Conservation (phyloP, 37 sponge, comb jelly and placozoan species). For the Halisarca cf. caerulea region DNA sequence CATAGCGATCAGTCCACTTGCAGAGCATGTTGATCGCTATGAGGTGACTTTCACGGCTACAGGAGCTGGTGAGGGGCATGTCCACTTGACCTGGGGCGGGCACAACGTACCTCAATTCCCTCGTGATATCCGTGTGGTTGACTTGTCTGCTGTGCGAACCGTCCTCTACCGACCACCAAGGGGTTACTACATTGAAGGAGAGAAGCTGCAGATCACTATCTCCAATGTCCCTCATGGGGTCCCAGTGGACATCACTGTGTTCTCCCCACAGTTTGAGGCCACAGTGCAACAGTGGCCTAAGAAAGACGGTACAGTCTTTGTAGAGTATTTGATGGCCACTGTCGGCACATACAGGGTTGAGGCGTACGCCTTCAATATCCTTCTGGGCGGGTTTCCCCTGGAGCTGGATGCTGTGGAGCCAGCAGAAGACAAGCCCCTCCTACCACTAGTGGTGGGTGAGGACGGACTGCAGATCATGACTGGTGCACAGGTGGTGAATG, state of each 20-base stretch:
- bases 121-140: not conserved
- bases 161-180: conserved; percentile 23
- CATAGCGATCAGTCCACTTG: not conserved
- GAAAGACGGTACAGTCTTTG: not conserved
- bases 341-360: conserved; percentile 8
- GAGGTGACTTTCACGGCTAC: conserved; percentile 1
- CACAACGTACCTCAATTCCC: not conserved
- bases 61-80: not conserved
- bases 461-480: conserved; percentile 1
- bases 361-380: conserved; percentile 19
- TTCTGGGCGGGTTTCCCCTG: conserved; percentile 17
- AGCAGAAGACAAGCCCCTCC: not conserved
- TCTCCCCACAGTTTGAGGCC: conserved; percentile 2
- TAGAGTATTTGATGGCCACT: conserved; percentile 18
- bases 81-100: conserved; percentile 13
- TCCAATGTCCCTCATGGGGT: not conserved
- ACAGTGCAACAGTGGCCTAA: not conserved
- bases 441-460: conserved; percentile 14
- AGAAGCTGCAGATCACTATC: not conserved
- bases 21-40: conserved; percentile 21
- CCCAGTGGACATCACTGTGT: conserved; percentile 7
- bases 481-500: not conserved
- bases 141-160: not conserved
- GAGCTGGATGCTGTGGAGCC: conserved; percentile 18
- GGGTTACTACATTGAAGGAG: conserved; percentile 20